A percentile compares a stretch with the other conserved stretches of the same genome.
Evolutionary conservation across 1,140 invertebrate genomes (phyloP).

Genomic region (Bombus picipes): DNA sequence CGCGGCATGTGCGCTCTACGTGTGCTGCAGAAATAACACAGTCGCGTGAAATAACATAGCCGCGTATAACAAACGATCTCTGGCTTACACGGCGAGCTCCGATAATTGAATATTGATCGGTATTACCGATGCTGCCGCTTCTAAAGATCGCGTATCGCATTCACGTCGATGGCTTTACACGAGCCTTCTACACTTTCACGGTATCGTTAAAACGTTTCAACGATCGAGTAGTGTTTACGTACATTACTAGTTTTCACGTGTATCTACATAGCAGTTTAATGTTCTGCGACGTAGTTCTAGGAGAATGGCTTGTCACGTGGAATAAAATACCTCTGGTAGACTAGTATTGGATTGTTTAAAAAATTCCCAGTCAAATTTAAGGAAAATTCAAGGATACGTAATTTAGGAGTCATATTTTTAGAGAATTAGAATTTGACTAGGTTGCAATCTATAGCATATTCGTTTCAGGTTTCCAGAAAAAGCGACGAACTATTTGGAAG

Average conservation of each 20-base stretch:
- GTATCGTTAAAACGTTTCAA: background rate
- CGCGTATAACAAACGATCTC: conserved; percentile 27
- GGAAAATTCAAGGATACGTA: no score
- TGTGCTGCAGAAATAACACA: conserved; percentile 18
- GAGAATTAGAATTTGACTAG: no score
- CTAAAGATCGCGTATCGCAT: conserved; percentile 1
- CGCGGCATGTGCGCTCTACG: no score
- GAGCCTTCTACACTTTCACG: conserved; percentile 3
- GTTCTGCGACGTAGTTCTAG: background rate
- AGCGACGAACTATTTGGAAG: background rate
- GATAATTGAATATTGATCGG: conserved; percentile 50
- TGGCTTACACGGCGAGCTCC: conserved; percentile 6
- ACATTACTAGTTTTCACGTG: no score
- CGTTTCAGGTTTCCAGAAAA: background rate
- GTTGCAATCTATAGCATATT: background rate
- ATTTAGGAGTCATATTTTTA: no score
- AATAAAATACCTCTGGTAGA: no score
- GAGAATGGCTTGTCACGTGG: no score
- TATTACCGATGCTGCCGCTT: background rate
- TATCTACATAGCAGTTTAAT: no score
- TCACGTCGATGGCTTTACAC: background rate
- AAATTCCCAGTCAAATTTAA: no score
- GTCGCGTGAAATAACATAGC: conserved; percentile 30
- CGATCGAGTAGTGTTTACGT: background rate
- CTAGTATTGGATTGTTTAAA: no score